A percentile compares a stretch with the other conserved stretches of the same genome.
Conservation (phyloP, 2,113 vertebrate genomes). For the Monopterus albus region DNA sequence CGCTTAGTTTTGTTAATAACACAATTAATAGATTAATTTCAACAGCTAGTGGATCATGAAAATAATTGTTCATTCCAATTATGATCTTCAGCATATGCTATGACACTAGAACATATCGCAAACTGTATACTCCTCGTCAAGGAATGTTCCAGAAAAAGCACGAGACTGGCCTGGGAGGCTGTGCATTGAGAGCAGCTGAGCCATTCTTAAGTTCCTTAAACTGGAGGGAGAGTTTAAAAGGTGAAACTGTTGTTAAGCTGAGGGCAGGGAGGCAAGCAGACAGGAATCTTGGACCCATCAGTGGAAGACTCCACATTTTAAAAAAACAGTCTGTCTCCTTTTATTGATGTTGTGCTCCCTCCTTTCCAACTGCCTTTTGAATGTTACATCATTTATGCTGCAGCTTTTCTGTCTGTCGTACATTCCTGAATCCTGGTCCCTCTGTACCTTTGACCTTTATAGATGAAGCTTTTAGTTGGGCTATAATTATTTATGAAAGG, state of each 20-base stretch:
- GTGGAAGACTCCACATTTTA: conserved; percentile 35
- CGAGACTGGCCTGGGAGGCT: conserved; percentile 6
- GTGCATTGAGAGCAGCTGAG: conserved; percentile 40
- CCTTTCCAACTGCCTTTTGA: conserved; percentile 19
- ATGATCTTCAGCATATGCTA: not conserved
- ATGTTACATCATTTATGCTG: conserved; percentile 31
- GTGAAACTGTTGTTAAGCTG: conserved; percentile 43
- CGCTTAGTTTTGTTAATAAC: too few species aligned
- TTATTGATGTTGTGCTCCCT: not conserved
- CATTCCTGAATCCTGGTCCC: not conserved
- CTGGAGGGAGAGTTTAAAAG: conserved; percentile 54
- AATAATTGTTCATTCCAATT: not conserved
- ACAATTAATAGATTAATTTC: too few species aligned
- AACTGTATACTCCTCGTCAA: conserved; percentile 6
- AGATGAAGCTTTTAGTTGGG: not conserved
- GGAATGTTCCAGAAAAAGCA: conserved; percentile 22
- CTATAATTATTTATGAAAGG: too few species aligned
- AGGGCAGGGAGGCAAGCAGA: conserved; percentile 23
- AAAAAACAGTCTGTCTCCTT: conserved; percentile 29
- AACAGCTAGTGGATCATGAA: not conserved
- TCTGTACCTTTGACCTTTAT: not conserved
- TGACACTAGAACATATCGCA: not conserved
- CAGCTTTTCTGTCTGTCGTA: not conserved
- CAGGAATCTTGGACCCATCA: conserved; percentile 18
- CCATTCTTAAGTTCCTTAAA: conserved; percentile 53